Evolutionary conservation across 2,888 invertebrate species (phyloP).

Genomic region (Lacanobia wlatinum): DNA sequence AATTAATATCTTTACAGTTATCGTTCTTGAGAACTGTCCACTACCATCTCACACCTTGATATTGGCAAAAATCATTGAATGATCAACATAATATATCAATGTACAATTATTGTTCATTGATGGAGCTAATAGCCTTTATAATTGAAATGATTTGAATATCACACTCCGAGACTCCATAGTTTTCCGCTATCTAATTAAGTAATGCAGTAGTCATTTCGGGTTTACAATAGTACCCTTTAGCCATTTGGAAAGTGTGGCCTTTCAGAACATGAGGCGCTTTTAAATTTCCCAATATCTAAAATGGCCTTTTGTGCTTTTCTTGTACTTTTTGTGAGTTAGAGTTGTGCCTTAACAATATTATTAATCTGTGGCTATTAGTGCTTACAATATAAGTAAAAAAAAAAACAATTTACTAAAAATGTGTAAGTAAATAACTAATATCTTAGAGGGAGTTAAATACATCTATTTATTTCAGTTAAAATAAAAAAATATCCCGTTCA

Average conservation of each 20-base stretch:
- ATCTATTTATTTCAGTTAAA: constrained; percentile 41
- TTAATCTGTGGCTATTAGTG: constrained; percentile 25
- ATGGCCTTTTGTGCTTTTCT: background rate
- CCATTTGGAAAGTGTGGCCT: background rate
- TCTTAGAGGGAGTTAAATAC: constrained; percentile 22
- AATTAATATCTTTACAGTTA: no score
- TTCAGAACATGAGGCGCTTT: background rate
- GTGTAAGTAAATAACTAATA: constrained; percentile 34
- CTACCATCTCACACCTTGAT: no score
- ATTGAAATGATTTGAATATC: background rate
- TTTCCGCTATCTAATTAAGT: background rate
- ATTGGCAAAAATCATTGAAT: no score
- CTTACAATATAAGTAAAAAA: background rate
- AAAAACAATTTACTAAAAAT: background rate
- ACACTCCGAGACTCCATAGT: background rate
- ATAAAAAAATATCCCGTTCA: constrained; percentile 44
- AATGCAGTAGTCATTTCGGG: background rate
- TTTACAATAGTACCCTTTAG: background rate
- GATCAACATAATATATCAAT: no score
- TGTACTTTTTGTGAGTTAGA: constrained; percentile 6
- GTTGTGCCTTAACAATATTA: constrained; percentile 51
- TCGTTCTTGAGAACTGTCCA: no score
- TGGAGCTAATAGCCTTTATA: no score
- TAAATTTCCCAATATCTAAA: background rate
- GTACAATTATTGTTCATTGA: no score